phyloP scores from a whole-genome alignment of 2,888 invertebrate genomes.

The Bimastos eiseni region DNA sequence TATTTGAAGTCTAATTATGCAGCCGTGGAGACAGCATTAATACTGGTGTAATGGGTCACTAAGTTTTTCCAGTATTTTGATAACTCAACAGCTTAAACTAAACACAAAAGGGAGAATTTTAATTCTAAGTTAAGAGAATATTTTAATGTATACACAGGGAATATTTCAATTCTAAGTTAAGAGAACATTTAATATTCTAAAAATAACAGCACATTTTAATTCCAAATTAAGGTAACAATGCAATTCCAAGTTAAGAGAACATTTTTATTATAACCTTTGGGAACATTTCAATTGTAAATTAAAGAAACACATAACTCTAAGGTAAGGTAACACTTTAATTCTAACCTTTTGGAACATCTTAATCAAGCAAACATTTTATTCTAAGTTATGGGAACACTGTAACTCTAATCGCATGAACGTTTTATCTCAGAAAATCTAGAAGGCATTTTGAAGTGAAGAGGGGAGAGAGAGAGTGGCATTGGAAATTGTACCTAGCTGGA shows the following conservation, averaged over 20 bases:
- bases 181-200: not conserved
- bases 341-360: no score
- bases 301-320: no score
- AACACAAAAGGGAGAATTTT: not conserved
- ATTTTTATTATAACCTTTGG: no score
- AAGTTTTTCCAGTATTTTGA: not conserved
- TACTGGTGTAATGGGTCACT: not conserved
- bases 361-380: no score
- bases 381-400: not conserved
- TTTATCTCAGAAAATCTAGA: not conserved
- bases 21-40: not conserved
- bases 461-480: not conserved
- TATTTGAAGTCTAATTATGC: no score
- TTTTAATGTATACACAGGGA: not conserved
- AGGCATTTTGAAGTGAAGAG: not conserved
- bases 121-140: not conserved
- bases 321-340: no score
- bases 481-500: slow-evolving; percentile 75
- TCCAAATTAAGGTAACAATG: not conserved
- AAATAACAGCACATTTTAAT: not conserved
- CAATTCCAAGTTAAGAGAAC: not conserved
- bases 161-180: not conserved
- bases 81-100: not conserved
- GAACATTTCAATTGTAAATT: no score
- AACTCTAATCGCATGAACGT: not conserved